A percentile compares a stretch with the other conserved stretches of the same genome.
phyloP scores from a whole-genome alignment of 2,888 invertebrate species.

The Scaptomyza parva region DNA sequence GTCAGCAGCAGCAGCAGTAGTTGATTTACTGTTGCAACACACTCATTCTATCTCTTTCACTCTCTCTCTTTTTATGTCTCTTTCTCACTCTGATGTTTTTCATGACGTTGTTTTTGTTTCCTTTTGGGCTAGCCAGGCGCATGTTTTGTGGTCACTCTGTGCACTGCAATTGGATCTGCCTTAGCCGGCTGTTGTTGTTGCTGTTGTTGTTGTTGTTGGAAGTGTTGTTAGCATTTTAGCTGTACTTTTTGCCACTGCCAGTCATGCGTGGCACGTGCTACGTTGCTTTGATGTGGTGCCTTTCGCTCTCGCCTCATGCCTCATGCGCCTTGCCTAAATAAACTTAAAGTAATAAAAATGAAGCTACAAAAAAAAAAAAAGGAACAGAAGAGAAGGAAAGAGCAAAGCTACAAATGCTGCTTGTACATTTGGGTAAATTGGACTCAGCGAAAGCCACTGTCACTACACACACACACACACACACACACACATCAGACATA shows the following conservation, averaged over 20 bases:
- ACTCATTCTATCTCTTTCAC: constrained; percentile 15
- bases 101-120: constrained; percentile 1
- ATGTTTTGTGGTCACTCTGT: constrained; percentile 76
- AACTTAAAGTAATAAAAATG: constrained; percentile 75
- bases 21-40: constrained; percentile 65
- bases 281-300: constrained; percentile 72
- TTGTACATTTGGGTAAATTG: constrained; percentile 76
- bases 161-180: constrained; percentile 68
- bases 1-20: constrained; percentile 48
- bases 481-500: constrained; percentile 30
- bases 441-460: constrained; percentile 69
- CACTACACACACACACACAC: constrained; percentile 30
- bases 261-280: constrained; percentile 76
- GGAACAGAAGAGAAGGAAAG: constrained; percentile 23
- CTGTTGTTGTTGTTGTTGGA: constrained; percentile 37
- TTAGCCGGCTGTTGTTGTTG: constrained; percentile 11
- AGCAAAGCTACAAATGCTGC: constrained; percentile 61
- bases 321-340: constrained; percentile 61
- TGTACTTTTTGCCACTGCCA: constrained; percentile 73
- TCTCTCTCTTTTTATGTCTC: not conserved
- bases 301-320: constrained; percentile 29
- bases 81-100: constrained; percentile 19
- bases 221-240: constrained; percentile 36
- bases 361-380: constrained; percentile 38
- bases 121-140: constrained; percentile 54